Evolutionary conservation across 2,888 invertebrate genomes (phyloP), one percentile per base, ranked within the genome.

Genomic region (Megaustenia siamemsis): DNA sequence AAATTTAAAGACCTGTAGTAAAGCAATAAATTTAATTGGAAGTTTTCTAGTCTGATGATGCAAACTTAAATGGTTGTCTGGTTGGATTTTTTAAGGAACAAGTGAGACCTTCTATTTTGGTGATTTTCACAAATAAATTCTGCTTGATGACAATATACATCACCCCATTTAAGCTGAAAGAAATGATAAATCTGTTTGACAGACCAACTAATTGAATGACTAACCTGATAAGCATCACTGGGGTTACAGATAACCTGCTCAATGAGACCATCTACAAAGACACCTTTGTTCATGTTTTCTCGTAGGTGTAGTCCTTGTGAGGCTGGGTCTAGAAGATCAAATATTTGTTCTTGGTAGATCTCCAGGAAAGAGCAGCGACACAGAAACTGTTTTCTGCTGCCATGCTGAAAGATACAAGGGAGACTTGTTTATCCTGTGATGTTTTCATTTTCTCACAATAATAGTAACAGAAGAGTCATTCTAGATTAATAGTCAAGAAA

Each of bases 341-440:
- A 94, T 12, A 94, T 90, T 84, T 91, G 92, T 87, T 94, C 94
- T 82, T 94, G 93, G 89, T 94, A 94, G 28, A 94, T 93, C 89
- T 94, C 94, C 43, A 94, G 90, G 88, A 94, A 94, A 1, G 93
- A 93, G 78, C 93, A 93, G 80, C 91, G 90, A 73, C 93, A 91
- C 66, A 92, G 80, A 83, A 92, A 94, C 83, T 91, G 89, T 75
- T 93, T 92, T 18, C 87, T 90, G n/a, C 92, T 92, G 32, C 92
- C 92, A 86, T 92, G 90, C 93, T 93, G 88, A 3, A 28, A 45
- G 71, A 45, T n/a, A n/a, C n/a, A n/a, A n/a, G n/a, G n/a, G 32
- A 24, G 32, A 66, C 4, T 24, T 18, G 0, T 15, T 15, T 66
- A 6, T 8, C 8, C 32, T 8, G 15, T 28, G n/a, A 15, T 66